Evolutionary conservation across 2,113 vertebrate genomes (phyloP).

Genomic region (Anarrhichthys ocellatus): DNA sequence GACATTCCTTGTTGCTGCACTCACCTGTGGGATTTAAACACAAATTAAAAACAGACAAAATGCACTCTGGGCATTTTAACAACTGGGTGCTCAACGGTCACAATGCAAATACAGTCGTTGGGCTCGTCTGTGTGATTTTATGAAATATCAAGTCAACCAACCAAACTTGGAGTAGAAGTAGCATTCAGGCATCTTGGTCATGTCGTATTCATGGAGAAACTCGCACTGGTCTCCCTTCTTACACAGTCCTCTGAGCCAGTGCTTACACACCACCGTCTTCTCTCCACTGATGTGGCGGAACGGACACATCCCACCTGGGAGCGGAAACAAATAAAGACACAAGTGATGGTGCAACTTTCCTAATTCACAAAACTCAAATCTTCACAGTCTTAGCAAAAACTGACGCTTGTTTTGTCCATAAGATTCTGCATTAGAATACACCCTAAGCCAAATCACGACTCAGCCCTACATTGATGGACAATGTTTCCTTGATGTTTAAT

Average conservation of each 20-base stretch:
- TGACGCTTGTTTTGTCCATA: background rate
- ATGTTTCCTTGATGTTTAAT: background rate
- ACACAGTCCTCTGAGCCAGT: constrained; percentile 97
- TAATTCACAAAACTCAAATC: background rate
- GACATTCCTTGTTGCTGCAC: constrained; percentile 99
- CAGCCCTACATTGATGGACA: background rate
- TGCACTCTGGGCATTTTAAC: background rate
- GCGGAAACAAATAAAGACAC: background rate
- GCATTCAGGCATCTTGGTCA: constrained; percentile 99
- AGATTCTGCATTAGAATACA: background rate
- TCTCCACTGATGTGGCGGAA: constrained; percentile 98
- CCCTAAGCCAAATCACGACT: background rate
- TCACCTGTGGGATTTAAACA: constrained; percentile 84
- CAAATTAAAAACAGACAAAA: background rate
- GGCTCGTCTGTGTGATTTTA: background rate
- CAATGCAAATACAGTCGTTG: background rate
- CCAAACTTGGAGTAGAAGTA: constrained; percentile 99
- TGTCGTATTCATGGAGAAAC: constrained; percentile 98
- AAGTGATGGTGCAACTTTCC: background rate
- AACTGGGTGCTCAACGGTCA: background rate
- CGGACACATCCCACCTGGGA: constrained; percentile 95
- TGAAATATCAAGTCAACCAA: constrained; percentile 69
- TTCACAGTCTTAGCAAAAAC: background rate
- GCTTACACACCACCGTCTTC: constrained; percentile 99
- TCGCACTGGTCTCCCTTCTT: constrained; percentile 99